phyloP scores from a whole-genome alignment of 2,888 invertebrate species.

The Hypomecis punctinalis region DNA sequence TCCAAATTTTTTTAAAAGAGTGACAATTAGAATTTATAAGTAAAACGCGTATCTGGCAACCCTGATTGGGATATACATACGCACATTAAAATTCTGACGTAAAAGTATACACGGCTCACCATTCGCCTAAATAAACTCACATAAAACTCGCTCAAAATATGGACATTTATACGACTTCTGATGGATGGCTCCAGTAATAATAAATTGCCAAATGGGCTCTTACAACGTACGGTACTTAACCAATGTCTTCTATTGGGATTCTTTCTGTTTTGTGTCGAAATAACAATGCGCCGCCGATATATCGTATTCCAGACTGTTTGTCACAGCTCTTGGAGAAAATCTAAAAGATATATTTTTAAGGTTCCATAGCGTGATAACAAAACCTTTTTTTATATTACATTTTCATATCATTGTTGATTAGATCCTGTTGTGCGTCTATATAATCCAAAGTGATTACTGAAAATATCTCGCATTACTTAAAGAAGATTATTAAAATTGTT shows the following conservation, averaged over 20 bases:
- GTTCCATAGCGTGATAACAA: not conserved
- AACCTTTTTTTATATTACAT: not conserved
- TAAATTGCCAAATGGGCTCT: conserved; percentile 28
- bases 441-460: no score
- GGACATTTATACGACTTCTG: conserved; percentile 33
- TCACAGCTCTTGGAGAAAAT: not conserved
- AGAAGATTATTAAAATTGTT: no score
- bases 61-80: not conserved
- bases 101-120: conserved; percentile 29
- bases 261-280: not conserved
- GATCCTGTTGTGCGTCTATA: no score
- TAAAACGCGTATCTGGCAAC: no score
- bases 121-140: conserved; percentile 43
- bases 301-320: not conserved
- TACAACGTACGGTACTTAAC: conserved; percentile 27
- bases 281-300: not conserved
- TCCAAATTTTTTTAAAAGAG: no score
- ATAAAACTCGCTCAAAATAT: conserved; percentile 29
- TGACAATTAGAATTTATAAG: no score
- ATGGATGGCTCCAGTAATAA: conserved; percentile 42
- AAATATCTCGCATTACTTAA: no score
- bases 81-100: conserved; percentile 7
- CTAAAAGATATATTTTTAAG: not conserved
- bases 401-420: not conserved
- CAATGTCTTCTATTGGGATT: conserved; percentile 13